Conservation (phyloP, 2,113 vertebrate genomes). For the Henicopernis longicauda region DNA sequence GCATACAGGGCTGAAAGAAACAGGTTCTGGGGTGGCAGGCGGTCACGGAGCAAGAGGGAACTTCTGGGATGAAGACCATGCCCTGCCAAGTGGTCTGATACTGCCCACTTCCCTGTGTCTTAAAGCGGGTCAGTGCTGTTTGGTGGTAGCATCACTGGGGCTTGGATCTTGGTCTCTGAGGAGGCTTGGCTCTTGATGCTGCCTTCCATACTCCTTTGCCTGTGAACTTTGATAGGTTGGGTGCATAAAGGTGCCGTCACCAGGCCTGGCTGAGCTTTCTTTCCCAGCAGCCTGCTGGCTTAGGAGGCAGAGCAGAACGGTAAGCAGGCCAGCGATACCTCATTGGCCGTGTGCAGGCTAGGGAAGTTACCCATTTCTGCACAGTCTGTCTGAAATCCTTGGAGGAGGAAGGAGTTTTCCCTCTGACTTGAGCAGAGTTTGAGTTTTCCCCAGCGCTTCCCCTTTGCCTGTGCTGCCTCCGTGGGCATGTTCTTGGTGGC, state of each 20-base stretch:
- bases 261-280: background rate
- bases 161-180: background rate
- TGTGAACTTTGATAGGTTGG: background rate
- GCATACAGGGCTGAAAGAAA: background rate
- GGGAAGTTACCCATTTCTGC: background rate
- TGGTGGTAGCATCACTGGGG: background rate
- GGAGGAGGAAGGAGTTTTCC: background rate
- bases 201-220: background rate
- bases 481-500: background rate
- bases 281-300: background rate
- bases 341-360: background rate
- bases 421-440: background rate
- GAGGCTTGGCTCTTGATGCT: background rate
- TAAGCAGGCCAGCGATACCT: background rate
- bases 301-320: background rate
- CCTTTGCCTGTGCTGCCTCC: background rate
- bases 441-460: background rate
- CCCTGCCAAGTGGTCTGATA: background rate
- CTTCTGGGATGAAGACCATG: background rate
- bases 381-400: background rate
- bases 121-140: background rate
- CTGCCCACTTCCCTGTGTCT: background rate
- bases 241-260: background rate
- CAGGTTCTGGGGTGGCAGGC: background rate
- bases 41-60: accelerated